These are phyloP conservation scores for Macquaria australasica DNA, from an alignment of 2,113 vertebrate species.

Conservation along the genomic window DNA sequence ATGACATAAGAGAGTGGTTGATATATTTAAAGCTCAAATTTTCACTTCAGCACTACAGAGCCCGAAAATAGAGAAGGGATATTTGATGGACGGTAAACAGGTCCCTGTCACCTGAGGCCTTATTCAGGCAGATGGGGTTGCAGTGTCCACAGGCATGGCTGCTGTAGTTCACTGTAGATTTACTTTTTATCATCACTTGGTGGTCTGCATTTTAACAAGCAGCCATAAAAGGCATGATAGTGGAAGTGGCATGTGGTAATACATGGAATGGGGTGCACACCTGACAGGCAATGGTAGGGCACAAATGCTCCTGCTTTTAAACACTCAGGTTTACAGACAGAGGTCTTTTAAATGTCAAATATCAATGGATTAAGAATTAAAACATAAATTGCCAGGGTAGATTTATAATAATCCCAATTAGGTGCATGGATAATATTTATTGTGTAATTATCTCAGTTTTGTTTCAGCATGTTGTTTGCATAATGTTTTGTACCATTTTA, in stretches of 20 bases:
- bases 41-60: background rate
- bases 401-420: background rate
- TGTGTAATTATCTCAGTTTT: background rate
- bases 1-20: background rate
- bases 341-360: background rate
- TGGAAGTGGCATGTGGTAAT: background rate
- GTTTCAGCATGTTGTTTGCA: background rate
- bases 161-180: background rate
- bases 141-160: conserved; percentile 3
- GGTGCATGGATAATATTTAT: background rate
- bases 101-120: background rate
- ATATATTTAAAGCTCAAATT: background rate
- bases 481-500: background rate
- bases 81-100: conserved; percentile 3
- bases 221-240: background rate
- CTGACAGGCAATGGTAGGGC: background rate
- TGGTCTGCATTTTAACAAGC: background rate
- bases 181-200: conserved; percentile 10
- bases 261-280: background rate
- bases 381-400: background rate
- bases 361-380: background rate
- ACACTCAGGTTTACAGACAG: background rate
- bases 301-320: background rate
- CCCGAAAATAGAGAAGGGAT: background rate
- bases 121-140: background rate